Conservation (phyloP, 2,888 invertebrate species). For the Cordylochernes scorpioides region DNA sequence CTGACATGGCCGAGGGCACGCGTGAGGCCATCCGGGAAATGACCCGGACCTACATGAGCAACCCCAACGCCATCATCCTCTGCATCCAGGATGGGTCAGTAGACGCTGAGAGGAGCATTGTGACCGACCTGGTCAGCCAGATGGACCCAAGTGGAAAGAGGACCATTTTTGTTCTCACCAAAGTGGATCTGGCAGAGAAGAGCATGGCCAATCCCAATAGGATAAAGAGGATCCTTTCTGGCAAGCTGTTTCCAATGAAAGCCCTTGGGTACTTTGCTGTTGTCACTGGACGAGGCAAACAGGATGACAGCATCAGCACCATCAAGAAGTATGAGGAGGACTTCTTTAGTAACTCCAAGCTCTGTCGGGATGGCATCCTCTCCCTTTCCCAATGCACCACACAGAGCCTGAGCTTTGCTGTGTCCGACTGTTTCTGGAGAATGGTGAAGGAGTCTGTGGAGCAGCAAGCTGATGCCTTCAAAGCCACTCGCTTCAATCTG, state of each 20-base stretch:
- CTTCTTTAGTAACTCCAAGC: slow-evolving; percentile 70
- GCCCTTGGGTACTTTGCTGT: slow-evolving; percentile 97
- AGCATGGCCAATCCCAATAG: slow-evolving; percentile 79
- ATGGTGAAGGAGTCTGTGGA: slow-evolving; percentile 99
- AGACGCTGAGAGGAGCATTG: slow-evolving; percentile 94
- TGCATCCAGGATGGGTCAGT: slow-evolving; percentile 96
- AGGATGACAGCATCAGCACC: slow-evolving; percentile 72
- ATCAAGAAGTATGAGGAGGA: slow-evolving; percentile 84
- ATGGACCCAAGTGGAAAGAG: slow-evolving; percentile 85
- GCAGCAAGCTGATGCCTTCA: slow-evolving; percentile 94
- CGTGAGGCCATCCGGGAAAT: slow-evolving; percentile 66
- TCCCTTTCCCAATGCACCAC: slow-evolving; percentile 33
- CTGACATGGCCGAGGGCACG: slow-evolving; percentile 86
- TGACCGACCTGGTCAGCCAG: slow-evolving; percentile 80
- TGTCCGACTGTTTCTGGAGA: slow-evolving; percentile 96
- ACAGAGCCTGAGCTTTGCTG: slow-evolving; percentile 71
- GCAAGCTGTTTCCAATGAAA: slow-evolving; percentile 93
- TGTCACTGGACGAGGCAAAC: slow-evolving; percentile 77
- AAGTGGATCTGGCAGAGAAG: slow-evolving; percentile 91
- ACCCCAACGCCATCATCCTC: slow-evolving; percentile 94
- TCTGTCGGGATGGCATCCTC: slow-evolving; percentile 42
- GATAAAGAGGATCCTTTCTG: slow-evolving; percentile 79
- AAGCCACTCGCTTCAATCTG: slow-evolving; percentile 59
- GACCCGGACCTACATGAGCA: slow-evolving; percentile 87
- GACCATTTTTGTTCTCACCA: slow-evolving; percentile 93